These are phyloP conservation scores for Etia nguti DNA, from an alignment of 2,113 vertebrate genomes.

Conservation along the genomic window DNA sequence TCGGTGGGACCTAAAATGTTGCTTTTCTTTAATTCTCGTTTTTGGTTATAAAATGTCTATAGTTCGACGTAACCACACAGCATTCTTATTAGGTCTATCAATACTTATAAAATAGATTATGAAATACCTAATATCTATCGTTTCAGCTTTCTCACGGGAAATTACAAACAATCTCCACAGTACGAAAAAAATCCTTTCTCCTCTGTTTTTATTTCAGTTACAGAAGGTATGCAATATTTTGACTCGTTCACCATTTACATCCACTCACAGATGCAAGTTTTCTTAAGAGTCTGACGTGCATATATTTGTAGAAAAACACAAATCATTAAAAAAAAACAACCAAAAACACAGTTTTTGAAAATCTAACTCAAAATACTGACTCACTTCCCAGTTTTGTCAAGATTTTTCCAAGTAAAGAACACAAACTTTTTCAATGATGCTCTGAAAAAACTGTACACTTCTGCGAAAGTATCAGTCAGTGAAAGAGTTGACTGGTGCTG, in stretches of 20 bases:
- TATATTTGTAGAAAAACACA: not conserved
- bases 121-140: not conserved
- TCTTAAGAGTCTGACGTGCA: not conserved
- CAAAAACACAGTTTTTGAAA: not conserved
- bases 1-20: constrained; percentile 50
- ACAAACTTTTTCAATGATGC: not conserved
- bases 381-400: not conserved
- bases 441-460: not conserved
- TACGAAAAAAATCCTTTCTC: not conserved
- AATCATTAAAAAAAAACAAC: not conserved
- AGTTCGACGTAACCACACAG: not conserved
- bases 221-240: not conserved
- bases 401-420: not conserved
- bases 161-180: not conserved
- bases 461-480: not conserved
- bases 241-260: not conserved
- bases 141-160: not conserved
- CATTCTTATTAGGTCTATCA: not conserved
- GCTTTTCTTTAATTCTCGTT: rapidly evolving
- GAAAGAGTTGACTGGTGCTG: not conserved
- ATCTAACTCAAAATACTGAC: not conserved
- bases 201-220: not conserved
- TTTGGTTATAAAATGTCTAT: not conserved
- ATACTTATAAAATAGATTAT: not conserved
- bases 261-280: not conserved